These are phyloP conservation scores for Lates japonicus DNA, from an alignment of 2,797 vertebrate species.

Conservation along the genomic window DNA sequence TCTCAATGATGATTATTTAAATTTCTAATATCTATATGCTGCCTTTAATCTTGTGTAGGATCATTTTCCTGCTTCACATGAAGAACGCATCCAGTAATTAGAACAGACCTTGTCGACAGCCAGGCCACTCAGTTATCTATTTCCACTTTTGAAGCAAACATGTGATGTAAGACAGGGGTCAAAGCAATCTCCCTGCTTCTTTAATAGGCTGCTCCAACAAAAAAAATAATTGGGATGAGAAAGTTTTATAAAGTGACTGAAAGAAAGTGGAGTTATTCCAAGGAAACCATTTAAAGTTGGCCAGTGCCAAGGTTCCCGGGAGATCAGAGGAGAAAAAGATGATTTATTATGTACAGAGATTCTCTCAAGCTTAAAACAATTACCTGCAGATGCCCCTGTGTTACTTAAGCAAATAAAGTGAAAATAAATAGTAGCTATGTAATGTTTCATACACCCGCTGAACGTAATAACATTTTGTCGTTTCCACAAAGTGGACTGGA, in stretches of 20 bases:
- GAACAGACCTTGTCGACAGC: slow-evolving; percentile 64
- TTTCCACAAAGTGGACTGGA: slow-evolving; percentile 88
- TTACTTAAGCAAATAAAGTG: slow-evolving; percentile 87
- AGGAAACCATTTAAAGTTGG: slow-evolving; percentile 78
- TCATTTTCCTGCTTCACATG: slow-evolving; percentile 63
- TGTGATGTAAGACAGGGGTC: slow-evolving; percentile 73
- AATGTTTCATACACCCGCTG: slow-evolving; percentile 86
- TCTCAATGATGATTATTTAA: slow-evolving; percentile 61
- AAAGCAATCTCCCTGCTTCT: slow-evolving; percentile 77
- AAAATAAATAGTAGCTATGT: slow-evolving; percentile 87
- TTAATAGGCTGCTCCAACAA: slow-evolving; percentile 60
- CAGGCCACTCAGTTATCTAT: slow-evolving; percentile 61
- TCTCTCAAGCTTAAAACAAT: slow-evolving; percentile 86
- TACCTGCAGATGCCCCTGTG: slow-evolving; percentile 83
- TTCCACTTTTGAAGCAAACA: slow-evolving; percentile 76
- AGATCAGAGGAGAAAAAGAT: slow-evolving; percentile 80
- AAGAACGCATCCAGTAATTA: slow-evolving; percentile 79
- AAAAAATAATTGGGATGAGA: slow-evolving; percentile 58
- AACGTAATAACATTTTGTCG: slow-evolving; percentile 88
- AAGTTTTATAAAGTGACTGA: slow-evolving; percentile 77
- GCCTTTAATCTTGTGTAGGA: slow-evolving; percentile 76
- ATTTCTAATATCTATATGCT: slow-evolving; percentile 59
- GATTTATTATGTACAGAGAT: slow-evolving; percentile 86
- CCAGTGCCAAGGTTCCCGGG: slow-evolving; percentile 66
- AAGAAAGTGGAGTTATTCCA: slow-evolving; percentile 67